Conservation (phyloP, 1,140 invertebrate genomes). For the Cepaea nemoralis region DNA sequence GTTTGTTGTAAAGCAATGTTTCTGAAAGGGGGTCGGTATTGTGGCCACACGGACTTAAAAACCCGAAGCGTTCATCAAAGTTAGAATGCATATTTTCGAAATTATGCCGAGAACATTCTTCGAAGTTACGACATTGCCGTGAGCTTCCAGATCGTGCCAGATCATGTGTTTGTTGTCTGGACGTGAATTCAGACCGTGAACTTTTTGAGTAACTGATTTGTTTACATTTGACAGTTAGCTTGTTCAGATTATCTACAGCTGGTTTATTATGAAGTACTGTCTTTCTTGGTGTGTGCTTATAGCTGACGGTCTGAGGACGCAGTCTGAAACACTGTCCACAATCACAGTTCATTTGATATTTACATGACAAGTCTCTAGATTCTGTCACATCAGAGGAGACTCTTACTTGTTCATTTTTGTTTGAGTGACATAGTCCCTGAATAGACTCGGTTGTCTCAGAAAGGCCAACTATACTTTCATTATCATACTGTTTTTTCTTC, state of each 20-base stretch:
- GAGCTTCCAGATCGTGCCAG: not conserved
- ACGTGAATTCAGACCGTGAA: not conserved
- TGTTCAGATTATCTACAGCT: not conserved
- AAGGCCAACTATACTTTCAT: not conserved
- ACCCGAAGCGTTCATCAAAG: not conserved
- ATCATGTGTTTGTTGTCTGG: not conserved
- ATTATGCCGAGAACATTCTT: not conserved
- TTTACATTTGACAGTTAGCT: not conserved
- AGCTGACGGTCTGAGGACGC: not conserved
- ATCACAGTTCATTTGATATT: too few relatives aligned
- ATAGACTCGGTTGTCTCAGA: too few relatives aligned
- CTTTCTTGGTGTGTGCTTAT: not conserved
- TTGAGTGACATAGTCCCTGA: too few relatives aligned
- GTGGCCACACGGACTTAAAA: not conserved
- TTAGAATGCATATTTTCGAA: not conserved
- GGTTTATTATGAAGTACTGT: not conserved
- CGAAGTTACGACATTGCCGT: not conserved
- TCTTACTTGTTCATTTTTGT: too few relatives aligned
- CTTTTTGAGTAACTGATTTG: not conserved
- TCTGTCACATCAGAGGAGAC: too few relatives aligned
- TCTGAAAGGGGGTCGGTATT: not conserved
- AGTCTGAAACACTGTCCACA: not conserved
- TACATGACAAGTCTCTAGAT: too few relatives aligned
- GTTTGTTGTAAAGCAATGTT: not conserved
- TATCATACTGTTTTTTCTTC: not conserved